phyloP scores from a whole-genome alignment of 1,140 invertebrate genomes.

The Pseudomyrmex pallidus region DNA sequence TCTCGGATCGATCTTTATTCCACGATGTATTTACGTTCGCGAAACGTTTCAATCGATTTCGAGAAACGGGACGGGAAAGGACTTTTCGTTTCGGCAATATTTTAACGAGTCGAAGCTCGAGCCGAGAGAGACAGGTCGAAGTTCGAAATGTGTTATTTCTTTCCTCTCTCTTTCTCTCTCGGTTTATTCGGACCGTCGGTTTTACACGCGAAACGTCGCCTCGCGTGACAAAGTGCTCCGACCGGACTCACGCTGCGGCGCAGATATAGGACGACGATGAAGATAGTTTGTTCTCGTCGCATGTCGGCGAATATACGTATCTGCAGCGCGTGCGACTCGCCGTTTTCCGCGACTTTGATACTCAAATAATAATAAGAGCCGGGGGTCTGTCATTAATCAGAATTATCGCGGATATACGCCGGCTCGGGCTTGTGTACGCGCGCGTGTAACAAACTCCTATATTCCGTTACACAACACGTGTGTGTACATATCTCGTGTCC shows the following conservation, averaged over 20 bases:
- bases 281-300: slow-evolving; percentile 60
- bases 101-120: slow-evolving; percentile 37
- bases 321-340: slow-evolving; percentile 15
- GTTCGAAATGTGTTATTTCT: slow-evolving; percentile 46
- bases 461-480: neutral
- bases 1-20: slow-evolving; percentile 8
- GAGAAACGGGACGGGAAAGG: slow-evolving; percentile 14
- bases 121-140: slow-evolving; percentile 30
- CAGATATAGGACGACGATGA: slow-evolving; percentile 66
- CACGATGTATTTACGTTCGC: slow-evolving; percentile 1
- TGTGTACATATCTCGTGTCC: no score
- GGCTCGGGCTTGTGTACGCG: neutral
- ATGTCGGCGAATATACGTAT: slow-evolving; percentile 23
- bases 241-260: slow-evolving; percentile 18
- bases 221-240: slow-evolving; percentile 52
- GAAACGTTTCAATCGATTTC: slow-evolving; percentile 52
- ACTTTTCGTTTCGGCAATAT: slow-evolving; percentile 5
- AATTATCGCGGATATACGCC: slow-evolving; percentile 20
- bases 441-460: slow-evolving; percentile 3
- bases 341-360: slow-evolving; percentile 17
- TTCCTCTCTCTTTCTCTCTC: slow-evolving; percentile 10
- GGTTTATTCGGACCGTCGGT: slow-evolving; percentile 60
- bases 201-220: slow-evolving; percentile 61
- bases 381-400: slow-evolving; percentile 38
- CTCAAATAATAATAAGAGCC: slow-evolving; percentile 36